Percentiles rank a stretch among this genome's conserved stretches.
Conservation (phyloP, 2,888 invertebrate genomes). For the Macroteleia sp. region DNA sequence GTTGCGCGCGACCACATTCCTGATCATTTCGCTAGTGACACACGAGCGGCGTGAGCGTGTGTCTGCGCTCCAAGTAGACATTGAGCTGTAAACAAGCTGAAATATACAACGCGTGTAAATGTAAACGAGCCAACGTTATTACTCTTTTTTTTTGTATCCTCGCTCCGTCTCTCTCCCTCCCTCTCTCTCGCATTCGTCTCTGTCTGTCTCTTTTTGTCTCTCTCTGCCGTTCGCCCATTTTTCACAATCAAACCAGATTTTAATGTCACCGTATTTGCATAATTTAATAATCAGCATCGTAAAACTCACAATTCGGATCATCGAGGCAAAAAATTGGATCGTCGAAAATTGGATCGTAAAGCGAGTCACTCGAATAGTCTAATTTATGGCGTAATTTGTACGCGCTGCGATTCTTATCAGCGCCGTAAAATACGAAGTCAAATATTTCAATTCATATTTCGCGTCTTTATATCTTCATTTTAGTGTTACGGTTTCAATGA, state of each 20-base stretch:
- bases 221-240: no score
- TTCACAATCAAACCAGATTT: conserved; percentile 15
- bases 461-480: not conserved
- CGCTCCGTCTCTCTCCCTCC: not conserved
- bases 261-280: conserved; percentile 10
- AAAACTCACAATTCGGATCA: conserved; percentile 8
- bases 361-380: not conserved
- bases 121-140: conserved; percentile 31
- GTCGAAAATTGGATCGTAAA: conserved; percentile 12
- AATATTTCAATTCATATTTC: conserved; percentile 4
- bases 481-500: no score
- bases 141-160: no score
- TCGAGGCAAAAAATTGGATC: conserved; percentile 10
- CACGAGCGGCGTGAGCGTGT: conserved; percentile 1
- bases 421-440: not conserved
- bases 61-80: conserved; percentile 37
- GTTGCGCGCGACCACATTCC: conserved; percentile 50
- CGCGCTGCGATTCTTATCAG: conserved; percentile 1
- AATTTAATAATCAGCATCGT: conserved; percentile 27
- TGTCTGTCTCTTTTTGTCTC: no score
- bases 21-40: conserved; percentile 28
- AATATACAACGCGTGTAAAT: conserved; percentile 35
- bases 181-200: no score
- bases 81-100: conserved; percentile 49
- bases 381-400: conserved; percentile 7